These are phyloP conservation scores for Drosophila parthenogenetica DNA, from an alignment of 2,888 invertebrate species.

Conservation along the genomic window DNA sequence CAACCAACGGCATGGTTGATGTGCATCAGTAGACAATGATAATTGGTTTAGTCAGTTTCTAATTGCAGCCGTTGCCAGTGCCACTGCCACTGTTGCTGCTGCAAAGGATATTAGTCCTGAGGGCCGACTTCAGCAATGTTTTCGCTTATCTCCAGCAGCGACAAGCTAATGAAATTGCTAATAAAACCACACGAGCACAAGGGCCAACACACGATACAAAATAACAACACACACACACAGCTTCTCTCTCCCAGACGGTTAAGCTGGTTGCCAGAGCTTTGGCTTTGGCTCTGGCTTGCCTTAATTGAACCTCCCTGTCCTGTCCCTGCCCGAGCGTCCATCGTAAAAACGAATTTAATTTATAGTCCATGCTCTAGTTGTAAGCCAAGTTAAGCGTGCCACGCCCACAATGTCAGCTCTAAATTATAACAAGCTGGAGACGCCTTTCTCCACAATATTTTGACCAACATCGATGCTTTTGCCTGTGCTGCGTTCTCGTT, in stretches of 20 bases:
- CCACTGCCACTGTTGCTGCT: slow-evolving; percentile 2
- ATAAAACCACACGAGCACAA: slow-evolving; percentile 64
- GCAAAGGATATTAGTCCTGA: slow-evolving; percentile 35
- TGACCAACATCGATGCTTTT: slow-evolving; percentile 31
- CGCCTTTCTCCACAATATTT: slow-evolving; percentile 40
- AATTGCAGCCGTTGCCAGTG: slow-evolving; percentile 60
- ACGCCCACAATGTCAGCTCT: slow-evolving; percentile 48
- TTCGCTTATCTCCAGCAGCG: slow-evolving; percentile 37
- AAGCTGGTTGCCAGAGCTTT: not conserved
- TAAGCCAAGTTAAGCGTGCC: slow-evolving; percentile 44
- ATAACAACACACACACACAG: slow-evolving; percentile 3
- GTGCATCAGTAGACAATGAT: slow-evolving; percentile 42
- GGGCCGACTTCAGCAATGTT: slow-evolving; percentile 16
- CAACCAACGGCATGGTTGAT: slow-evolving; percentile 5
- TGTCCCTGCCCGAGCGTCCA: slow-evolving; percentile 22
- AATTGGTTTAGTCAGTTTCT: slow-evolving; percentile 70
- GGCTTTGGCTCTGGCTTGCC: slow-evolving; percentile 10
- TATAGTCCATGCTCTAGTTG: slow-evolving; percentile 56
- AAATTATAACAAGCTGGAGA: slow-evolving; percentile 52
- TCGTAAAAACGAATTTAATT: slow-evolving; percentile 71
- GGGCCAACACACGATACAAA: slow-evolving; percentile 20
- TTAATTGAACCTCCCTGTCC: slow-evolving; percentile 61
- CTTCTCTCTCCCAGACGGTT: not conserved
- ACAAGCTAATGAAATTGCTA: slow-evolving; percentile 74
- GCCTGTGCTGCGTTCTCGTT: slow-evolving; percentile 29